Evolutionary conservation across 2,888 invertebrate species (phyloP).

Genomic region (Sarcophaga variegata): DNA sequence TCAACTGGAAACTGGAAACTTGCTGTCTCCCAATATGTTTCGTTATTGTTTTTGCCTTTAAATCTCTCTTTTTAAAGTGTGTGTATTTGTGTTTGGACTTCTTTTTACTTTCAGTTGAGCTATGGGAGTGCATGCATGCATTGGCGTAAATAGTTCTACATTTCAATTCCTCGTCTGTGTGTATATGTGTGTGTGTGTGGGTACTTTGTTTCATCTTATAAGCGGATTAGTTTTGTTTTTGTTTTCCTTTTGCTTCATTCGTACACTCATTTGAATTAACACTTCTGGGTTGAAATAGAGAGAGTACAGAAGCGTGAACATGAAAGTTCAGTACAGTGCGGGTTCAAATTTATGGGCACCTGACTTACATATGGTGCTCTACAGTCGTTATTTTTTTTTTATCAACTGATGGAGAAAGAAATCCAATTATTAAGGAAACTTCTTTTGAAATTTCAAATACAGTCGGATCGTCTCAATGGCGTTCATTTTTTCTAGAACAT

Average conservation of each 20-base stretch:
- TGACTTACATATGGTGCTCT: not conserved
- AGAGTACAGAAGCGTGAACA: not conserved
- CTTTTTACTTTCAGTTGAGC: not conserved
- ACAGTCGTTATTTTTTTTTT: not conserved
- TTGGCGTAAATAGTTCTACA: not conserved
- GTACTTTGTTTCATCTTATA: not conserved
- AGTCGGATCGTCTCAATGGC: too few species aligned
- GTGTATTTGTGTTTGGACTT: too few species aligned
- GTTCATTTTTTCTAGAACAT: too few species aligned
- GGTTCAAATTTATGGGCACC: not conserved
- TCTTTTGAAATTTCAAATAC: not conserved
- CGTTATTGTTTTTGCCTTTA: too few species aligned
- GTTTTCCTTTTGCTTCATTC: not conserved
- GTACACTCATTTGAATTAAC: not conserved
- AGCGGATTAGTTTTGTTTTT: not conserved
- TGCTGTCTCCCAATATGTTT: too few species aligned
- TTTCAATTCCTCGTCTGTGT: not conserved
- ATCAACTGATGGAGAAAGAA: not conserved
- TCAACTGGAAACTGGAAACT: constrained; percentile 26
- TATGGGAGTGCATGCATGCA: not conserved
- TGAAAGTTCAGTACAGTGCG: not conserved
- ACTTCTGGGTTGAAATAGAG: not conserved
- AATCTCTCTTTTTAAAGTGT: too few species aligned
- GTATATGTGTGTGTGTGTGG: not conserved
- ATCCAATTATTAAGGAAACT: not conserved